Evolutionary conservation across 2,888 invertebrate genomes (phyloP), one percentile per base, ranked within the genome.

Genomic region (Gisinianus flammeolus): DNA sequence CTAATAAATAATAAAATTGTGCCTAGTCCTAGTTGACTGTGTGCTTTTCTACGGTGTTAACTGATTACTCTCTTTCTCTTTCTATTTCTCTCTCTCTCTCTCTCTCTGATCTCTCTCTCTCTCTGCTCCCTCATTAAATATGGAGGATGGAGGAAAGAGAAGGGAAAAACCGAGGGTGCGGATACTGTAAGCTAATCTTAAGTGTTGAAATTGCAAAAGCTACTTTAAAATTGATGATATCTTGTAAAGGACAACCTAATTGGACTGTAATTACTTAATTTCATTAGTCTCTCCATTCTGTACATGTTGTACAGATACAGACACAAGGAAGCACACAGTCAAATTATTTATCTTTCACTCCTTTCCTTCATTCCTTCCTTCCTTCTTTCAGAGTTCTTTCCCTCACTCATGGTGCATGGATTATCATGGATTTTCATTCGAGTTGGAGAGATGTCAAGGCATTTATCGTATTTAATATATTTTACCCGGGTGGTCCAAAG

Each of bases 161-260:
- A 54, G 70, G 70, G 44, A 33, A 67, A 31, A 67, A 31, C 67
- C 44, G 70, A 70, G 54, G 70, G 70, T 54, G 70, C 44, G 54
- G 54, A 70, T 54, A n/a, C 52, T 70, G 35, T 70, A 70, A 70
- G 54, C 70, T 70, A 70, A 70, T 70, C 70, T 54, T 70, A 70
- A 70, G 70, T 70, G 70, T 70, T 70, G 70, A 70, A 70, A 69
- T 70, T 70, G 70, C 58, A 58, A 12, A 28, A 74, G 74, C 74
- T 74, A 74, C 74, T 74, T 74, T 74, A 74, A 74, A 74, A 74
- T 74, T 74, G 74, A 74, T 74, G 62, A 74, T 66, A 74, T 70
- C 69, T 69, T 69, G 44, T 69, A 26, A 44, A 24, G 35, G 19
- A 54, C 54, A 54, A 28, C 54, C 70, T 44, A 28, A 30, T 70